Conservation (phyloP, 2,797 vertebrate genomes). For the Anguilla obscura region DNA sequence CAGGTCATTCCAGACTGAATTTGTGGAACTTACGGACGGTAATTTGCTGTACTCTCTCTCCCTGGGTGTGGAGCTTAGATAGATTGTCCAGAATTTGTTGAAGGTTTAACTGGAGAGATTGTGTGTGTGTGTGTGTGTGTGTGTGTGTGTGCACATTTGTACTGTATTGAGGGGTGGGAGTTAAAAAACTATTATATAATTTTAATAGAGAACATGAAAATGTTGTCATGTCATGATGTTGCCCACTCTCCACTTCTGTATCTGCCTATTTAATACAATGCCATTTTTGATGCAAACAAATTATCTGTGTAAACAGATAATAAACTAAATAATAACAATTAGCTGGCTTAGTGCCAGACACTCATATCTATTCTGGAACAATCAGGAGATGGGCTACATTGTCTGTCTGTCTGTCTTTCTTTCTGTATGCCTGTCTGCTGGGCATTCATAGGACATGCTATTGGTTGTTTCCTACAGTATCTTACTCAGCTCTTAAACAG, state of each 20-base stretch:
- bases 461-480: not conserved
- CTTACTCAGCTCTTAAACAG: not conserved
- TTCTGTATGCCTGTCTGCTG: not conserved
- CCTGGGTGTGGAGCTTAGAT: not conserved
- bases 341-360: not conserved
- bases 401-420: not conserved
- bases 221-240: no score
- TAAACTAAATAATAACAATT: no score
- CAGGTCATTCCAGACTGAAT: not conserved
- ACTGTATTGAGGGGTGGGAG: no score
- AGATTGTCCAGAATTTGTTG: not conserved
- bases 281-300: no score
- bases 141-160: slow-evolving; percentile 31
- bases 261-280: no score
- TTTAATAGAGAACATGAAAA: no score
- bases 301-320: no score
- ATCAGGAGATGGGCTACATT: not conserved
- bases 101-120: not conserved
- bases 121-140: not conserved
- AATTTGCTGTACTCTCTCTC: not conserved
- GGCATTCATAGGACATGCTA: not conserved
- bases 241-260: no score
- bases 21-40: not conserved
- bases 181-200: no score
- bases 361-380: not conserved